Conservation (phyloP, 2,797 vertebrate species). For the Chelon labrosus region DNA sequence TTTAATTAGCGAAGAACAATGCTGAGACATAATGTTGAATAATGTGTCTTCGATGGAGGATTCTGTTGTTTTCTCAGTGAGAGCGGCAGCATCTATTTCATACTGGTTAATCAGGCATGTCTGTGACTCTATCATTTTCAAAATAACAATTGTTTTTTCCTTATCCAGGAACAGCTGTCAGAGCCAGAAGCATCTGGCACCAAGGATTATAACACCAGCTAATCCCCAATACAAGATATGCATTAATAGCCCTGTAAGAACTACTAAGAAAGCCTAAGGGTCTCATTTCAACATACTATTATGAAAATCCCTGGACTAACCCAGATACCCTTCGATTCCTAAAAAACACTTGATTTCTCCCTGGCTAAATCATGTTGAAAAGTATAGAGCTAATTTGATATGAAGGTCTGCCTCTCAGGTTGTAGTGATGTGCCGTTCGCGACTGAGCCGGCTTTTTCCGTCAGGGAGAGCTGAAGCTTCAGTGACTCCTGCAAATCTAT, state of each 20-base stretch:
- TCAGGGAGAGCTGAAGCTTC: too few species aligned
- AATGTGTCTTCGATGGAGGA: not conserved
- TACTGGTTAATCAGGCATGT: not conserved
- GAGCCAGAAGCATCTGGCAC: constrained; percentile 21
- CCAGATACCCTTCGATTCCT: constrained; percentile 19
- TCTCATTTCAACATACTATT: constrained; percentile 36
- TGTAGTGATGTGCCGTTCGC: not conserved
- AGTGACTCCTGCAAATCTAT: too few species aligned
- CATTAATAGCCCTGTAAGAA: constrained; percentile 33
- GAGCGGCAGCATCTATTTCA: not conserved
- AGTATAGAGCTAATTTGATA: constrained; percentile 26
- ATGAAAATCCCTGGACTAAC: constrained; percentile 32
- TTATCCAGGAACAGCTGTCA: constrained; percentile 17
- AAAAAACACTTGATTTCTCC: constrained; percentile 11
- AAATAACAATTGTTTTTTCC: constrained; percentile 16
- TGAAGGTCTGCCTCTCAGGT: constrained; percentile 9
- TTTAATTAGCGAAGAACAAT: not conserved
- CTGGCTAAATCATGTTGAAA: constrained; percentile 17
- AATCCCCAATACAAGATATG: constrained; percentile 41
- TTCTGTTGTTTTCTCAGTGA: not conserved
- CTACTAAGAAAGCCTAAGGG: constrained; percentile 31
- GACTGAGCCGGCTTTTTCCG: too few species aligned
- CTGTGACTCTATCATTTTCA: constrained; percentile 10
- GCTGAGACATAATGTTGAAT: not conserved
- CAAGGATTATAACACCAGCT: constrained; percentile 17